Evolutionary conservation across 1,140 invertebrate genomes (phyloP), one percentile per base, ranked within the genome.

Genomic region (Leptopilina boulardi): DNA sequence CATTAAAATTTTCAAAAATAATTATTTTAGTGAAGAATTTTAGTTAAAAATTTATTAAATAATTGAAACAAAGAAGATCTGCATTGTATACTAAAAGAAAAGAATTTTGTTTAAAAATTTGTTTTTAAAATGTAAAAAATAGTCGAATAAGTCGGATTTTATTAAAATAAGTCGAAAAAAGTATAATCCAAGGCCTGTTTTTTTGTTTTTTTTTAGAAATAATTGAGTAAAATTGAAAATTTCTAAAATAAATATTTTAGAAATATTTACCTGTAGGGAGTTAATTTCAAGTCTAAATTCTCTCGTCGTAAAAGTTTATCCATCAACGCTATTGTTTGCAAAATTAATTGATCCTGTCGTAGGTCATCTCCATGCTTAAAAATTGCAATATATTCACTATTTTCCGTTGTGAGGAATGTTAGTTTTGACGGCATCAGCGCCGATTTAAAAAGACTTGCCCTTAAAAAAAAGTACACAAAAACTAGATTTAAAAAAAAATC

Each of bases 321-420:
- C 98, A 99, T 99, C 4, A 99, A 91, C 0, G 97, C 98, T 76
- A 99, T 99, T 91, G 99, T 99, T 91, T 98, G 96, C 72, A 99
- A 90, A 79, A 99, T 98, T 0, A 99, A 92, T 90, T 99, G 99
- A 92, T 99, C 99, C 91, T 99, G 99, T 26, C 98, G 90, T n/a
- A 99, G 90, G 91, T 99, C 99, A 91, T 99, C 99, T 0, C 99
- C 99, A 86, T 98, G 94, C 92, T 99, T 99, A 90, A 99, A 99
- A 80, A 99, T 99, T 0, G 98, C 96, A 15, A 97, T 95, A 91
- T 99, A 99, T 87, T 98, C 96, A n/a, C 91, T 92, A 41, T 95
- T 94, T 71, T 95, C 93, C 0, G 92, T 93, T 0, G 97, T 98
- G 18, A 95, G 91, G 89, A 99, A 99, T 3, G 97, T 97, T 21